A percentile compares a stretch with the other conserved stretches of the same genome.
Conservation (phyloP, 2,113 vertebrate genomes). For the Peromyscus californicus region DNA sequence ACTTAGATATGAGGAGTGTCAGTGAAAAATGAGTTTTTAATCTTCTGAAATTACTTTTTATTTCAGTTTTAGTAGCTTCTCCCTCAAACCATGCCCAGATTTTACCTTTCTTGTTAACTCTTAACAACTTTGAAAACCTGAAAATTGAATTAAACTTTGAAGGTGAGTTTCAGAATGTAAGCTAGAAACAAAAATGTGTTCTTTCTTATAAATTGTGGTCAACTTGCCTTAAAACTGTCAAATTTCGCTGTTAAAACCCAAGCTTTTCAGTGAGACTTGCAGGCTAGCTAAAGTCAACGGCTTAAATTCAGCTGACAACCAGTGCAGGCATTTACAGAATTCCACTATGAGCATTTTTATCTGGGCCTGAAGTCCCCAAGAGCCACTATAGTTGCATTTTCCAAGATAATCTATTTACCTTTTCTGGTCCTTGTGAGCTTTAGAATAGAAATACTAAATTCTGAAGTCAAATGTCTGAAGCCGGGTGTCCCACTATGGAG, state of each 20-base stretch:
- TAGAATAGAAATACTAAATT: background rate
- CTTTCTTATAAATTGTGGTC: background rate
- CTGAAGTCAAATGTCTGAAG: background rate
- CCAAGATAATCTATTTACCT: background rate
- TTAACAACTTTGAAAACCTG: background rate
- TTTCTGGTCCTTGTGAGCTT: background rate
- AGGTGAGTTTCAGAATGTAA: background rate
- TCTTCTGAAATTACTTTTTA: background rate
- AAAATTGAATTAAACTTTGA: background rate
- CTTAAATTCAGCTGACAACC: background rate
- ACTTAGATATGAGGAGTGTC: background rate
- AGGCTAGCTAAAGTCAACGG: background rate
- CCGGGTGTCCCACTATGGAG: background rate
- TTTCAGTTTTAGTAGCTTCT: background rate
- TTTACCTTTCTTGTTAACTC: background rate
- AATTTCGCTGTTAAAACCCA: background rate
- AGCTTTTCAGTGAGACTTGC: background rate
- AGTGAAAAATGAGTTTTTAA: background rate
- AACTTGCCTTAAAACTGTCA: background rate
- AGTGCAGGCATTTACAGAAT: background rate
- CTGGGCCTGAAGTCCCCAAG: background rate
- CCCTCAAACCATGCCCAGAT: background rate
- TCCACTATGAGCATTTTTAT: background rate
- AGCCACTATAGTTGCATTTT: background rate
- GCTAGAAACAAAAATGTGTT: background rate